A percentile compares a stretch with the other conserved stretches of the same genome.
phyloP scores from a whole-genome alignment of 2,888 invertebrate genomes.

The Cylindroiulus punctatus region DNA sequence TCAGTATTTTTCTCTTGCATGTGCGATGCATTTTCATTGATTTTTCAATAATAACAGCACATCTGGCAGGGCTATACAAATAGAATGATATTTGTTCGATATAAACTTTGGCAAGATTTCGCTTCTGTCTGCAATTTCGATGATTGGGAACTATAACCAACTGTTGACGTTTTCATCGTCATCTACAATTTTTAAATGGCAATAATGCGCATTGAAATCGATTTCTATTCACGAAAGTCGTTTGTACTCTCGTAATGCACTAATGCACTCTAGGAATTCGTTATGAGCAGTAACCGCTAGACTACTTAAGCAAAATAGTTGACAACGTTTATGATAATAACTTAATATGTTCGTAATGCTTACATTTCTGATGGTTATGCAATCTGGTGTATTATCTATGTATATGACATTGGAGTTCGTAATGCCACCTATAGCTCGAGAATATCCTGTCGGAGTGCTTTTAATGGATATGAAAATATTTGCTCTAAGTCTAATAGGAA shows the following conservation, averaged over 20 bases:
- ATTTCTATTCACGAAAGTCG: neutral
- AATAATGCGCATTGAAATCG: neutral
- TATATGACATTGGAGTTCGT: neutral
- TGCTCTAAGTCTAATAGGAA: neutral
- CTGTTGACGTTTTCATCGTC: neutral
- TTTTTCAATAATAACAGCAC: neutral
- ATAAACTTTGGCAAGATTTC: neutral
- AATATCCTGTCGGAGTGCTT: neutral
- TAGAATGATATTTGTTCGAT: neutral
- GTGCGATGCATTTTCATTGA: neutral
- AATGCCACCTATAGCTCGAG: neutral
- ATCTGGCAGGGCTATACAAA: neutral
- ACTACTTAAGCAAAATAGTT: neutral
- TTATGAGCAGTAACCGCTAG: neutral
- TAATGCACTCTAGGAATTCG: neutral
- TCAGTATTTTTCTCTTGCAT: neutral
- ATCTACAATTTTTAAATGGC: neutral
- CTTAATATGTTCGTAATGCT: neutral
- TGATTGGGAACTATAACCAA: neutral
- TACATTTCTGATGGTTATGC: neutral
- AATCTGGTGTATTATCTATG: neutral
- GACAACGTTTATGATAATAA: neutral
- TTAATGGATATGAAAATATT: slow-evolving; percentile 5
- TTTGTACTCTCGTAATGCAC: neutral
- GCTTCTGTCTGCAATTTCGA: neutral